Evolutionary conservation across 2,797 vertebrate species (phyloP).

Genomic region (Acrossocheilus fasciatus): DNA sequence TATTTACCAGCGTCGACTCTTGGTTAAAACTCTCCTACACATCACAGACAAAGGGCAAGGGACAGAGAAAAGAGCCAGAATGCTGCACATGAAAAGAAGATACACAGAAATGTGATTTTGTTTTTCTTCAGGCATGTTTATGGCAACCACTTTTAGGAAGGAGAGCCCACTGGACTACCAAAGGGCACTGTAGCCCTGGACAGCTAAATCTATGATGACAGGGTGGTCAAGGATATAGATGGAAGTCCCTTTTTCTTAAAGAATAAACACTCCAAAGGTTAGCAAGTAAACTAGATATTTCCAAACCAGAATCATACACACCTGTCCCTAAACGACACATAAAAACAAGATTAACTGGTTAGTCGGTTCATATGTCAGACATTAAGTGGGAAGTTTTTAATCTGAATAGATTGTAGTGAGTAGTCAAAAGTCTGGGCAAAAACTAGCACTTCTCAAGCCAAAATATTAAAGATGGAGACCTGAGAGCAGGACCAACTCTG

Average conservation of each 20-base stretch:
- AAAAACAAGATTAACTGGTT: neutral
- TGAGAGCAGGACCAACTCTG: slow-evolving; percentile 79
- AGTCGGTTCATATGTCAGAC: neutral
- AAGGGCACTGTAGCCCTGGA: neutral
- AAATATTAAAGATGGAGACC: slow-evolving; percentile 79
- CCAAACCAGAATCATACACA: neutral
- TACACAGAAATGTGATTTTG: neutral
- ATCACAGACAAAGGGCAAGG: slow-evolving; percentile 39
- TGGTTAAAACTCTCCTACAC: slow-evolving; percentile 55
- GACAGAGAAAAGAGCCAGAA: slow-evolving; percentile 56
- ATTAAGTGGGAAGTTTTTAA: neutral
- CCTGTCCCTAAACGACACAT: neutral
- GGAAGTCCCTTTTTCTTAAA: slow-evolving; percentile 7
- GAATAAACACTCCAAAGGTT: slow-evolving; percentile 12
- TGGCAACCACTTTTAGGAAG: slow-evolving; percentile 3
- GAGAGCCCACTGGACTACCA: slow-evolving; percentile 9
- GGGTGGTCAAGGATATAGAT: neutral
- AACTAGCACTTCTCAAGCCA: slow-evolving; percentile 35
- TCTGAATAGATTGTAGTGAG: neutral
- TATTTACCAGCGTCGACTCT: slow-evolving; percentile 59
- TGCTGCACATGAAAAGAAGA: slow-evolving; percentile 34
- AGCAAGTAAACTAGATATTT: neutral
- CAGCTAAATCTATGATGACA: slow-evolving; percentile 17
- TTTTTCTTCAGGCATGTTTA: slow-evolving; percentile 21
- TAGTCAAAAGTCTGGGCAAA: neutral